phyloP scores from a whole-genome alignment of 2,888 invertebrate genomes.

The Penaeus monodon region DNA sequence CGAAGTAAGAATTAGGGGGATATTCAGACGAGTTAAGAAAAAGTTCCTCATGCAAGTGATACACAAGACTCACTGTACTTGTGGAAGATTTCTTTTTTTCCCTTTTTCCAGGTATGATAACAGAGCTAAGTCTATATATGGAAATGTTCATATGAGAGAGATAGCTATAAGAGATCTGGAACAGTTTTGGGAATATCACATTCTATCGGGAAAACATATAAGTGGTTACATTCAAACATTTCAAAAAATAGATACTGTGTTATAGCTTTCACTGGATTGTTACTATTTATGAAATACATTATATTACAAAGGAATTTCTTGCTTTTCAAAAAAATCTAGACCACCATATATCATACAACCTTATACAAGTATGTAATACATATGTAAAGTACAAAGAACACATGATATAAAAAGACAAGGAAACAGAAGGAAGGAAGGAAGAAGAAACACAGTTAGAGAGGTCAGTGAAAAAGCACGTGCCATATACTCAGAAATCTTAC shows the following conservation, averaged over 20 bases:
- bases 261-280: constrained; percentile 2
- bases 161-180: too few species aligned
- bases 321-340: not conserved
- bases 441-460: not conserved
- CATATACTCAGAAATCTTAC: too few species aligned
- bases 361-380: not conserved
- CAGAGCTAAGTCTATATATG: too few species aligned
- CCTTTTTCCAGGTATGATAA: too few species aligned
- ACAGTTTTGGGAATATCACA: constrained; percentile 3
- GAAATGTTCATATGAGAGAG: too few species aligned
- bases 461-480: too few species aligned
- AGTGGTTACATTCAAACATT: constrained; percentile 6
- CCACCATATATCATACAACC: not conserved
- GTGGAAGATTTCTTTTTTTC: too few species aligned
- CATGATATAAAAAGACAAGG: not conserved
- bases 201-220: constrained; percentile 16
- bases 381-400: too few species aligned
- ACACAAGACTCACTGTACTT: too few species aligned
- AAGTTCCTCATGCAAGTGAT: too few species aligned
- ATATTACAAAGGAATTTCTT: not conserved
- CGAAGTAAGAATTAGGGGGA: too few species aligned
- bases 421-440: constrained; percentile 5
- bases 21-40: too few species aligned
- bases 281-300: not conserved
- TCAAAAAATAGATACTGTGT: constrained; percentile 12